phyloP scores from a whole-genome alignment of 2,888 invertebrate genomes.

The Mimumesa dahlbomi region DNA sequence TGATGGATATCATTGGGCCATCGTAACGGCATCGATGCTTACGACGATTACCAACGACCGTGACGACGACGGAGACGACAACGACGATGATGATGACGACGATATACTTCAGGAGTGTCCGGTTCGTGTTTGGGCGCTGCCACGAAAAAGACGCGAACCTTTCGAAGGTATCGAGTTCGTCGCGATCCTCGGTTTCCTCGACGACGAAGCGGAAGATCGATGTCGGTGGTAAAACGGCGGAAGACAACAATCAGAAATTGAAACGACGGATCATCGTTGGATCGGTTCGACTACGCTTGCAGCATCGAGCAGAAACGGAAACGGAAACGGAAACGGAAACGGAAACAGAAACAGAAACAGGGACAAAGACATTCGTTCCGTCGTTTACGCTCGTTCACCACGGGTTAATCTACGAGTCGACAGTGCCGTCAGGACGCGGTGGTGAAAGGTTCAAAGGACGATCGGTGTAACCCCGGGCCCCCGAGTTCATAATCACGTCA shows the following conservation, averaged over 20 bases:
- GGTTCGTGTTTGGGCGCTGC: slow-evolving; percentile 8
- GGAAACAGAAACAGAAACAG: too few species aligned
- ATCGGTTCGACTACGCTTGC: not conserved
- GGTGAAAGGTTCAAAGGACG: slow-evolving; percentile 5
- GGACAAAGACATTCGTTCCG: too few species aligned
- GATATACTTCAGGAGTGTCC: slow-evolving; percentile 9
- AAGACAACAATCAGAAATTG: not conserved
- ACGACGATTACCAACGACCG: not conserved
- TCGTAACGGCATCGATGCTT: not conserved
- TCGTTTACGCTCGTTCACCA: not conserved
- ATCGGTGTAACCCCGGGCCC: slow-evolving; percentile 5
- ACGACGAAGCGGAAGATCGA: not conserved
- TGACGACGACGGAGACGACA: too few species aligned
- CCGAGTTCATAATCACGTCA: too few species aligned
- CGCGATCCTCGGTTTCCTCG: slow-evolving; percentile 4
- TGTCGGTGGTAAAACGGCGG: not conserved
- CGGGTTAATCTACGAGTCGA: not conserved
- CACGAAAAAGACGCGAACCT: slow-evolving; percentile 2
- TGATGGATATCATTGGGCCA: not conserved
- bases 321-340: too few species aligned
- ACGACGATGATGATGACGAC: slow-evolving; percentile 4
- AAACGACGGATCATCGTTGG: not conserved
- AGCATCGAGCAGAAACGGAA: not conserved
- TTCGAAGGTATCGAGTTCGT: not conserved
- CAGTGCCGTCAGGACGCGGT: not conserved